Conservation (phyloP, 2,797 vertebrate species). For the Pristis pectinata region DNA sequence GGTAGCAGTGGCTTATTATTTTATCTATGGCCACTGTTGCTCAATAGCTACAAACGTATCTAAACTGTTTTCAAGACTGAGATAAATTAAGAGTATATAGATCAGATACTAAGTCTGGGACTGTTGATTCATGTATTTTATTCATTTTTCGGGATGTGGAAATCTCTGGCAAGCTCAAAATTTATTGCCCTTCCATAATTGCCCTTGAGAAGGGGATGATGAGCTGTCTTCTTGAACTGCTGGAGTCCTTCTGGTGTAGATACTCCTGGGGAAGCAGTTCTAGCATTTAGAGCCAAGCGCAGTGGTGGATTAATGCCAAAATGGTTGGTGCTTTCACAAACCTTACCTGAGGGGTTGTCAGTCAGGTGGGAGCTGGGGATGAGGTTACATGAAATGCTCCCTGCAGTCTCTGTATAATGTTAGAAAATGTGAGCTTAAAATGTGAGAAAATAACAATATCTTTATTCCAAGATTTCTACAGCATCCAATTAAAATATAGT, state of each 20-base stretch:
- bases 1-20: not conserved
- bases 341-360: not conserved
- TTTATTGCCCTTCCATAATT: too few species aligned
- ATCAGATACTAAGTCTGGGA: not conserved
- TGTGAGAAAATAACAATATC: not conserved
- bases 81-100: not conserved
- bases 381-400: not conserved
- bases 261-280: too few species aligned
- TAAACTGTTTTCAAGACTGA: not conserved
- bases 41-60: not conserved
- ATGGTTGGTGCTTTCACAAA: not conserved
- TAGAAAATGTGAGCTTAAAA: not conserved
- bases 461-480: not conserved
- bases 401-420: not conserved
- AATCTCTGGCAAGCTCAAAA: too few species aligned
- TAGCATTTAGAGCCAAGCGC: too few species aligned
- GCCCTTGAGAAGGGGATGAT: too few species aligned
- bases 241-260: too few species aligned
- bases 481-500: not conserved
- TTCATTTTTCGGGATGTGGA: too few species aligned
- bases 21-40: not conserved
- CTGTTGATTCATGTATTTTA: too few species aligned
- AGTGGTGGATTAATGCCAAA: not conserved
- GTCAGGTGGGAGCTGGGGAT: not conserved
- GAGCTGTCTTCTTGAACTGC: too few species aligned